These are phyloP conservation scores for Pteropus rufus DNA, from an alignment of 2,797 vertebrate genomes.

Conservation along the genomic window DNA sequence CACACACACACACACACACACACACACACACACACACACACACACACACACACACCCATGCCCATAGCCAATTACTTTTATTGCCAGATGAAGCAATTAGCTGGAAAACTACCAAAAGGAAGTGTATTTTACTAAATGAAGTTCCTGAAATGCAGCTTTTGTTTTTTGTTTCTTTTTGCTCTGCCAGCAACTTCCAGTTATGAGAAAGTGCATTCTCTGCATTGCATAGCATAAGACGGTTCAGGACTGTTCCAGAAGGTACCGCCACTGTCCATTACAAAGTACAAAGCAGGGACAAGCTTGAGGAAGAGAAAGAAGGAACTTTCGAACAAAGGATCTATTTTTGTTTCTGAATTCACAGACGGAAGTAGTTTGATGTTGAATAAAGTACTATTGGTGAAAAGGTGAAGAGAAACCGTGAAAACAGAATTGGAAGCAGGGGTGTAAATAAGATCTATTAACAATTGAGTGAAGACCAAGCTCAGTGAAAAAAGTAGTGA, in stretches of 20 bases:
- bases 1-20: background rate
- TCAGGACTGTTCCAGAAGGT: background rate
- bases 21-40: background rate
- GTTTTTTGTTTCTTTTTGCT: slow-evolving; percentile 7
- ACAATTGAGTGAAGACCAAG: background rate
- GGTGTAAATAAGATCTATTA: background rate
- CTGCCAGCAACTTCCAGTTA: slow-evolving; percentile 20
- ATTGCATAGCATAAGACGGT: background rate
- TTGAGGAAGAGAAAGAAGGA: background rate
- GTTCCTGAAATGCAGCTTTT: slow-evolving; percentile 27
- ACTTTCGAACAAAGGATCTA: background rate
- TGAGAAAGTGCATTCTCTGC: background rate
- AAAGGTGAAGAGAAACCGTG: background rate
- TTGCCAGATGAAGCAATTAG: slow-evolving; percentile 24
- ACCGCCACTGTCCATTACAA: background rate
- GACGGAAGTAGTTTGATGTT: slow-evolving; percentile 47
- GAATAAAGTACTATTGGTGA: slow-evolving; percentile 30
- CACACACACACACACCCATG: background rate
- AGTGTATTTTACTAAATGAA: slow-evolving; percentile 7
- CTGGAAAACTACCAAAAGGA: background rate
- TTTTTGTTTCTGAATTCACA: background rate
- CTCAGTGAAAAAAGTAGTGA: background rate
- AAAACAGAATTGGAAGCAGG: no score
- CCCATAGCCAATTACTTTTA: background rate
- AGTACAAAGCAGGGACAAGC: background rate